Percentiles rank a stretch among this genome's conserved stretches.
Evolutionary conservation across 2,797 vertebrate species (phyloP).

Genomic region (Propithecus deckenii): DNA sequence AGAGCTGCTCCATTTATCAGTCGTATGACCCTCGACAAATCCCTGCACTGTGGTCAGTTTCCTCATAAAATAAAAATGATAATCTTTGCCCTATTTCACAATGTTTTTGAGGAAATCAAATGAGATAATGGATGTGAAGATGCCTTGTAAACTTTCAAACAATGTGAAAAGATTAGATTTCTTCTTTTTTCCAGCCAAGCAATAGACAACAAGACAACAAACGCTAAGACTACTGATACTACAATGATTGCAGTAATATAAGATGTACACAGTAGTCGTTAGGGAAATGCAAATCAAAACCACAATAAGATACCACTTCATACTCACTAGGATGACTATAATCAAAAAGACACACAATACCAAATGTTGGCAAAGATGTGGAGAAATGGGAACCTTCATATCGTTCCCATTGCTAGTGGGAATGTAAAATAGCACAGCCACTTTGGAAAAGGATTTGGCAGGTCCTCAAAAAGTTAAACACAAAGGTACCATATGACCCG

Average conservation of each 20-base stretch:
- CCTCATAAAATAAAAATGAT: slow-evolving; percentile 33
- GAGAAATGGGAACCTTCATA: neutral
- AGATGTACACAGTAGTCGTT: neutral
- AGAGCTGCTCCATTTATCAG: neutral
- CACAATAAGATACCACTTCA: neutral
- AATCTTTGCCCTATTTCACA: neutral
- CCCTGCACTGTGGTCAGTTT: neutral
- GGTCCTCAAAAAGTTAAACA: slow-evolving; percentile 19
- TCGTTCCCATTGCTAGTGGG: neutral
- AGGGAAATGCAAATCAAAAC: neutral
- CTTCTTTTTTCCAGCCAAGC: neutral
- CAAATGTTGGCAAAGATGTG: neutral
- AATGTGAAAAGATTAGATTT: slow-evolving; percentile 10
- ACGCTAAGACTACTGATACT: neutral
- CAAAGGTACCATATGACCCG: neutral
- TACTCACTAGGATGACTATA: neutral
- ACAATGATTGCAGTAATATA: neutral
- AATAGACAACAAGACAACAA: neutral
- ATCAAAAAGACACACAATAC: neutral
- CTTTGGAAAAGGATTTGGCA: neutral
- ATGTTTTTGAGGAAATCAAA: slow-evolving; percentile 1
- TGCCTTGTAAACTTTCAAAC: neutral
- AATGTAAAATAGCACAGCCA: neutral
- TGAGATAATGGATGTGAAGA: neutral
- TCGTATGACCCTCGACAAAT: neutral